Evolutionary conservation across 2,113 vertebrate genomes (phyloP), one percentile per base, ranked within the genome.

Genomic region (Ceyx margarethae): DNA sequence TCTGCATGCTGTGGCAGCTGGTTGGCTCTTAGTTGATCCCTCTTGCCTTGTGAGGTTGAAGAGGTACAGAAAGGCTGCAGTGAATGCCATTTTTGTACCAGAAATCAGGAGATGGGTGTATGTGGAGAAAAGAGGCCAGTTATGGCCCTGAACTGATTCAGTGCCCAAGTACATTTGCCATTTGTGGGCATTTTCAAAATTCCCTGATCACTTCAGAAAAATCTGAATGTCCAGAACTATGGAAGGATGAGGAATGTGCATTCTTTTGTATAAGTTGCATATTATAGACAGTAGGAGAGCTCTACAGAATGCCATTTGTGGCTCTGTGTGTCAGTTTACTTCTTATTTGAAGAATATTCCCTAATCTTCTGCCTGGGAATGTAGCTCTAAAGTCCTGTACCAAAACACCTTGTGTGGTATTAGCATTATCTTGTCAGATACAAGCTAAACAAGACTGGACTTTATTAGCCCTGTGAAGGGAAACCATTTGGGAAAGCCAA

Each of bases 301-400:
- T 91, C 48, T 81, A 40, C 60, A 42, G 43, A 85, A 89, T 91
- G 48, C 20, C 22, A 18, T 54, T 62, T 54, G 13, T 90, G 69
- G 22, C 33, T 85, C 25, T 71, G 21, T 6, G 18, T 81, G 31
- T 45, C 33, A 56, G 50, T 64, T 72, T 10, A 18, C 40, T 48
- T 54, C 15, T 56, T 51, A 29, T 67, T 57, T 68, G 71, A 87
- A 58, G 22, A 56, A n/a, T 7, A 5, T 60, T 87, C 28, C 18
- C 22, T 61, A 9, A 37, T 84, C 20, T 74, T 77, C 25, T 81
- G 2, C 0, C 1, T 75, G 46, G 29, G n/a, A 75, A 72, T 5
- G 33, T 33, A 89, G 58, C 66, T 85, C 60, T 73, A 11, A 45
- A 53, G 48, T 79, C 57, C 19, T 11, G 37, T 53, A 43, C 40